These are phyloP conservation scores for Loris lydekkerianus DNA, from an alignment of 2,797 vertebrate genomes.

Conservation along the genomic window DNA sequence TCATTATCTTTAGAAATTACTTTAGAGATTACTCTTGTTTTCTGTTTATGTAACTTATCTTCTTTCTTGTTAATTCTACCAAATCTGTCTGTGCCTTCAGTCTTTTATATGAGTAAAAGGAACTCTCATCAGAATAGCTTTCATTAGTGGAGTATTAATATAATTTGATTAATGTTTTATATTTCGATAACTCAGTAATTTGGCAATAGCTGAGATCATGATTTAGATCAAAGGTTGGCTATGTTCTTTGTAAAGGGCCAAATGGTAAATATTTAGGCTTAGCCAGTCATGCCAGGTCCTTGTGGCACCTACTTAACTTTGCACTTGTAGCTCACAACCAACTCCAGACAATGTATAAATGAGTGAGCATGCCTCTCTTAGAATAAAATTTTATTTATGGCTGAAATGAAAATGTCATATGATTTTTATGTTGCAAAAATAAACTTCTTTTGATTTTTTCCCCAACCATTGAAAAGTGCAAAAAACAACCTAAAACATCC, in stretches of 20 bases:
- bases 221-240: background rate
- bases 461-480: background rate
- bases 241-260: background rate
- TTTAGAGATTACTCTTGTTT: background rate
- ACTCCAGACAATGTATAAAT: background rate
- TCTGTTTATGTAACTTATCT: background rate
- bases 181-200: background rate
- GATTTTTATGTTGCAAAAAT: slow-evolving; percentile 28
- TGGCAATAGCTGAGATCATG: background rate
- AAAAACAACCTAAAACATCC: background rate
- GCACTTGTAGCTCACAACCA: background rate
- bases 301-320: background rate
- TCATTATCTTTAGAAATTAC: background rate
- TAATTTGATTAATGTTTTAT: slow-evolving; percentile 20
- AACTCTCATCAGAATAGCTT: background rate
- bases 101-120: background rate
- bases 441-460: background rate
- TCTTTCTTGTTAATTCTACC: background rate
- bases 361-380: background rate
- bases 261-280: slow-evolving; percentile 24
- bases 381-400: background rate
- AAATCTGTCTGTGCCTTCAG: background rate
- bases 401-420: slow-evolving; percentile 21
- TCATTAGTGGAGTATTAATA: background rate
- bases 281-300: background rate